Evolutionary conservation across 2,797 vertebrate species (phyloP).

Genomic region (Lagodon rhomboides): DNA sequence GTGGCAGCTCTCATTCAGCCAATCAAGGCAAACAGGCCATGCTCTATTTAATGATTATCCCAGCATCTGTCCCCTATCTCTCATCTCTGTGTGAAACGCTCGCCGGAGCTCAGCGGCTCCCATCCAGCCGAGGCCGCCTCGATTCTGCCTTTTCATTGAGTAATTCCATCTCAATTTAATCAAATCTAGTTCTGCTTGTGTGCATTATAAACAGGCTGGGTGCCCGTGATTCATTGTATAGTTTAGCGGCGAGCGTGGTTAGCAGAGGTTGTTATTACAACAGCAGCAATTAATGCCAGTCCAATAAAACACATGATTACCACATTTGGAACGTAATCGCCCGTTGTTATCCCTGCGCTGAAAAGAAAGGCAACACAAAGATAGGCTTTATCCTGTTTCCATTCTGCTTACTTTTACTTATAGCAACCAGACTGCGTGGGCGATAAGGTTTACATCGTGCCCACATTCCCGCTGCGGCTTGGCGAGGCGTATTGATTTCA

Average conservation of each 20-base stretch:
- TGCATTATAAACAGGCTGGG: slow-evolving; percentile 52
- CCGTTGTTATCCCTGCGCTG: slow-evolving; percentile 41
- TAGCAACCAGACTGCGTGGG: slow-evolving; percentile 20
- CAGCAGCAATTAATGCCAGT: slow-evolving; percentile 67
- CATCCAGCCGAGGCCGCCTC: slow-evolving; percentile 47
- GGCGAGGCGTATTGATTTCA: slow-evolving; percentile 51
- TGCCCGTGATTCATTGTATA: slow-evolving; percentile 59
- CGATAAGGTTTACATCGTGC: slow-evolving; percentile 40
- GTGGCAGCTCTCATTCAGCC: slow-evolving; percentile 75
- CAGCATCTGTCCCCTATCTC: slow-evolving; percentile 79
- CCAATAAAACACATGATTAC: slow-evolving; percentile 68
- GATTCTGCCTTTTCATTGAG: slow-evolving; percentile 55
- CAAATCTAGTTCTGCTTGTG: slow-evolving; percentile 51
- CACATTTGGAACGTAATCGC: slow-evolving; percentile 60
- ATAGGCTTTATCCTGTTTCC: slow-evolving; percentile 28
- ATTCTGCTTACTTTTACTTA: slow-evolving; percentile 45
- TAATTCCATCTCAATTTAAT: slow-evolving; percentile 69
- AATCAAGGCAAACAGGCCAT: slow-evolving; percentile 83
- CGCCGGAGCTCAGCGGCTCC: slow-evolving; percentile 40
- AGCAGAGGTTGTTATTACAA: slow-evolving; percentile 68
- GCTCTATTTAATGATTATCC: slow-evolving; percentile 84
- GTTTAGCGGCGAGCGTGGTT: slow-evolving; percentile 51
- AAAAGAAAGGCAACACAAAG: slow-evolving; percentile 28
- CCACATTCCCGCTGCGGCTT: slow-evolving; percentile 21
- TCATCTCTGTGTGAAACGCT: slow-evolving; percentile 60